These are phyloP conservation scores for Palythoa grandiflora DNA, from an alignment of 92 coral and sea anemone genomes.

Conservation along the genomic window DNA sequence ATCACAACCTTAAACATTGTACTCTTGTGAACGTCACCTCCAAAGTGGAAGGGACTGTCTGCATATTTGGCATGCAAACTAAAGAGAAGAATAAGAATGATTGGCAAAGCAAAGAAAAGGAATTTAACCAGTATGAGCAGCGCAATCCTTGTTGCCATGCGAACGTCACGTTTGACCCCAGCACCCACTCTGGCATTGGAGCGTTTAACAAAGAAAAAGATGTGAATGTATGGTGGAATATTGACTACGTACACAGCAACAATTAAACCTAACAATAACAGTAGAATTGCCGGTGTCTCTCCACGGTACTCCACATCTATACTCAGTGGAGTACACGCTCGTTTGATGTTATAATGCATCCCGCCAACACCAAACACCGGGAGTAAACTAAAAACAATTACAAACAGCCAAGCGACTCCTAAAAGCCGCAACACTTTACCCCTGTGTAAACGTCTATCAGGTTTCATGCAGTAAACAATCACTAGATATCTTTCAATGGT, in stretches of 20 bases:
- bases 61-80: constrained; percentile 65
- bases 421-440: constrained; percentile 58
- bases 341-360: constrained; percentile 76
- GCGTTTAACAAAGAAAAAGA: constrained; percentile 72
- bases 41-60: constrained; percentile 72
- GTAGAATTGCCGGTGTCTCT: constrained; percentile 69
- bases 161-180: constrained; percentile 75
- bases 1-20: constrained; percentile 74
- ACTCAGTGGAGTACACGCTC: constrained; percentile 86
- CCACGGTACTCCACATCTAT: constrained; percentile 61
- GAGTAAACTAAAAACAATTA: constrained; percentile 62
- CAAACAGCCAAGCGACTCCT: constrained; percentile 67
- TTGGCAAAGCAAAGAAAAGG: constrained; percentile 80
- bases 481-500: constrained; percentile 80
- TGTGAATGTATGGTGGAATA: constrained; percentile 67
- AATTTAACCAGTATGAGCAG: constrained; percentile 71
- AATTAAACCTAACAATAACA: constrained; percentile 60
- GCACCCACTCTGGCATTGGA: constrained; percentile 60
- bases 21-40: constrained; percentile 77
- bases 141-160: constrained; percentile 75
- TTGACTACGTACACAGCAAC: constrained; percentile 63
- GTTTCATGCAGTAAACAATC: constrained; percentile 70
- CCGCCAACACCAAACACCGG: constrained; percentile 86
- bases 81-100: constrained; percentile 62
- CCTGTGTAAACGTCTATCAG: constrained; percentile 60